Base-by-base conservation (phyloP, 2,113 vertebrate genomes). In the Sterna hirundo region DNA sequence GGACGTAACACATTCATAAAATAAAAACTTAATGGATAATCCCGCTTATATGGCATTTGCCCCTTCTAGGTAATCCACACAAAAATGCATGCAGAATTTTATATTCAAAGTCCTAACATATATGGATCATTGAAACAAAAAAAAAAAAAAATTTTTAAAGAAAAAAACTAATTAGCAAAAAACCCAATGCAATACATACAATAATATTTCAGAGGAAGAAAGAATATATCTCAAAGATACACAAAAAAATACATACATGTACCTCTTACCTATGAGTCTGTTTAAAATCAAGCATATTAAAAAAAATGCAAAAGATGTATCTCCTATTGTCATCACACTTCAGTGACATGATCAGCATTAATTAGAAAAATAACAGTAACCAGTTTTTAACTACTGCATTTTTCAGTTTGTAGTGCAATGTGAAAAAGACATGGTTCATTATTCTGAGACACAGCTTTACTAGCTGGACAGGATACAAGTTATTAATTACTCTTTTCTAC, bases 401-500 rank as follows among this genome's bases (percentile, higher is more conserved):
- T 90, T 71, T 77, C 46, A 74, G 51, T 71, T 61, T 25, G 2
- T 38, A 85, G 7, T 75, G 58, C 54, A 60, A 84, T 3, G 5
- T 55, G 80, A 27, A 46, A 30, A 62, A 90, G 47, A 25, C 46
- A 55, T 7, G 38, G 58, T 61, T 88, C 80, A 83, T 74, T 90
- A 86, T 75, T 65, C 26, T 32, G 72, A 94, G 49, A 84, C 38
- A 55, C 30, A 71, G n/a, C 47, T 90, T 92, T 75, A 87, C 72
- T 77, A 66, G 68, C 29, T 81, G 86, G 86, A 95, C 88, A 95
- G 86, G 79, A 77, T 86, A 83, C 65, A 89, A 92, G 57, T 88
- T 94, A 89, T 90, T 91, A 90, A 95, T 88, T 87, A 92, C 29
- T 88, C 44, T 77, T 91, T 90, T 60, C 79, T 87, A 68, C 66